Evolutionary conservation across 2,797 vertebrate species (phyloP).

Genomic region (Pangasius djambal): DNA sequence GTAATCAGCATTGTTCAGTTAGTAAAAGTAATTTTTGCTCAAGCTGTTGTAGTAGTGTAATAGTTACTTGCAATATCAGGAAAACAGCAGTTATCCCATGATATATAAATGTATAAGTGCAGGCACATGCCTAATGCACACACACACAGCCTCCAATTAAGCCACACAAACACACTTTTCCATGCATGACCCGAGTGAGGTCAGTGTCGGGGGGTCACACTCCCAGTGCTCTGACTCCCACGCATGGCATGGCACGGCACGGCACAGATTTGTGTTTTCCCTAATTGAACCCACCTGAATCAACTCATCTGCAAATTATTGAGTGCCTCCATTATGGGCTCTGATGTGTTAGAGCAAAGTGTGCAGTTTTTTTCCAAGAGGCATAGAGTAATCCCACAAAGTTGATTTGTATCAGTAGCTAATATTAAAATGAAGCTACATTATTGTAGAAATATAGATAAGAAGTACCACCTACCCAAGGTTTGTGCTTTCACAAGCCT

Average conservation of each 20-base stretch:
- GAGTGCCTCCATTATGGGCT: neutral
- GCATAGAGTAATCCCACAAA: neutral
- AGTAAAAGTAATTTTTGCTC: neutral
- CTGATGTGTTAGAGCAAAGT: neutral
- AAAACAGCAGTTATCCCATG: neutral
- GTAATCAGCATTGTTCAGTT: neutral
- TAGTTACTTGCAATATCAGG: neutral
- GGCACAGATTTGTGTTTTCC: neutral
- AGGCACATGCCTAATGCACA: neutral
- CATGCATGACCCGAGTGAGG: neutral
- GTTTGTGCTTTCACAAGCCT: neutral
- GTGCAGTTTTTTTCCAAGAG: neutral
- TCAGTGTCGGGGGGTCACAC: neutral
- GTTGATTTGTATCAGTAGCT: neutral
- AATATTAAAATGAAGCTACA: neutral
- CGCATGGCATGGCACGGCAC: neutral
- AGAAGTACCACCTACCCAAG: neutral
- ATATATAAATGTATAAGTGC: neutral
- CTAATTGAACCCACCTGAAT: constrained; percentile 23
- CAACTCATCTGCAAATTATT: constrained; percentile 15
- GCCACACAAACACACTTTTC: constrained; percentile 2
- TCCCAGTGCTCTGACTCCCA: constrained; percentile 3
- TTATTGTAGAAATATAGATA: neutral
- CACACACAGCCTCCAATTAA: constrained; percentile 15
- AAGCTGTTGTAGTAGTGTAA: neutral